Evolutionary conservation across 2,888 invertebrate genomes (phyloP), one percentile per base, ranked within the genome.

Genomic region (Alentia gelatinosa): DNA sequence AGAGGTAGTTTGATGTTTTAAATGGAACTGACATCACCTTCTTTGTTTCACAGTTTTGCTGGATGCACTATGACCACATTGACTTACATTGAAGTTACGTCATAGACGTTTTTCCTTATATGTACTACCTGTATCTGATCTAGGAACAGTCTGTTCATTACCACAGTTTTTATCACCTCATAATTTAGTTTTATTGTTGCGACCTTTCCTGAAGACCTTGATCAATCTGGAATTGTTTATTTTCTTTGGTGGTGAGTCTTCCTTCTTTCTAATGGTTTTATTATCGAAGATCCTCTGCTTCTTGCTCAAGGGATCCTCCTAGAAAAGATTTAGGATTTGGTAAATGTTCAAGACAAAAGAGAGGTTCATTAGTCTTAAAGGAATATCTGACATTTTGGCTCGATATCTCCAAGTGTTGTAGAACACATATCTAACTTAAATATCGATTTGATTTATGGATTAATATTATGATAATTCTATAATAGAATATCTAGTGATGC

Each of bases 21-120:
- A 26, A 42, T 26, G 30, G n/a, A 63, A 89, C 5, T 50, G 19
- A 89, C 89, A 89, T 89, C 89, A 89, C 37, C 23, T 86, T 37
- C 26, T 63, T 7, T 89, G 50, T 35, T 63, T 89, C 35, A n/a
- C 56, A 12, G 19, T n/a, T 3, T 56, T 19, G n/a, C 12, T 56
- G n/a, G 56, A 56, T 56, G 56, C 3, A 19, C 23, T 56, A 19
- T 56, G 56, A n/a, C 56, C 56, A 56, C 56, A 56, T 56, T 56
- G 56, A 56, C 12, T 35, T 89, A 50, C 15, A n/a, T 63, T 30
- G 33, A 47, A 30, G 47, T 23, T 50, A 12, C 47, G 30, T 86
- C 86, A 86, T 50, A 47, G 42, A 30, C 35, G 86, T 86, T 35
- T 42, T 35, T 30, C 47, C 30, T 47, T 42, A 30, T 47, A 86